Conservation (phyloP, 2,797 vertebrate species). For the Anomalospiza imberbis region DNA sequence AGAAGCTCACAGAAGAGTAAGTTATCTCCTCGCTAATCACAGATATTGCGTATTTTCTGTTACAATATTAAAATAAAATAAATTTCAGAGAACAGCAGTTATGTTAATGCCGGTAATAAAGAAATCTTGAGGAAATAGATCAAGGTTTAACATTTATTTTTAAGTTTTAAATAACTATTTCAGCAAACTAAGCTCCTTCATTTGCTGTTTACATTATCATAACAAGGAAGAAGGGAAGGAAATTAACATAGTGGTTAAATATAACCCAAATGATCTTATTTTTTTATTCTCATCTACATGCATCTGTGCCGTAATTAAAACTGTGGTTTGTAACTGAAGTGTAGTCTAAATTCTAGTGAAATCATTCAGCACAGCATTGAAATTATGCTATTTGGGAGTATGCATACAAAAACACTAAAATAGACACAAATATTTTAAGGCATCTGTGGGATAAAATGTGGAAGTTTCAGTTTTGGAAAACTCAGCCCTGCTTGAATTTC, state of each 20-base stretch:
- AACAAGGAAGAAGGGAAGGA: neutral
- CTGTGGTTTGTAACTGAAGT: neutral
- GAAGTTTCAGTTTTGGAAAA: neutral
- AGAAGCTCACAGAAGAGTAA: neutral
- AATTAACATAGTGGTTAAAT: neutral
- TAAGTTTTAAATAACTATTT: neutral
- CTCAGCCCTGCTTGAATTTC: neutral
- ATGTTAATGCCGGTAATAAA: neutral
- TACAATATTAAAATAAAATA: neutral
- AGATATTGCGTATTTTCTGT: neutral
- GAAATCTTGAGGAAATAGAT: neutral
- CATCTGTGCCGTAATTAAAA: conserved; percentile 1
- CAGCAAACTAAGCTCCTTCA: neutral
- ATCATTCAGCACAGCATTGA: neutral
- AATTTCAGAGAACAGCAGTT: neutral
- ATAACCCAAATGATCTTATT: neutral
- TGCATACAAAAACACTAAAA: neutral
- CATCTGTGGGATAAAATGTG: neutral
- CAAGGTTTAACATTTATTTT: neutral
- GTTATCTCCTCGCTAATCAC: neutral
- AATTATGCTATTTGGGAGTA: neutral
- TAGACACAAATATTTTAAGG: conserved; percentile 16
- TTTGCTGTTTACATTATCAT: neutral
- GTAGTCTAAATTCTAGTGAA: neutral
- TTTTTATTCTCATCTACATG: neutral